Evolutionary conservation across 1,140 invertebrate species (phyloP), one percentile per base, ranked within the genome.

Genomic region (Acyrthosiphon pisum): DNA sequence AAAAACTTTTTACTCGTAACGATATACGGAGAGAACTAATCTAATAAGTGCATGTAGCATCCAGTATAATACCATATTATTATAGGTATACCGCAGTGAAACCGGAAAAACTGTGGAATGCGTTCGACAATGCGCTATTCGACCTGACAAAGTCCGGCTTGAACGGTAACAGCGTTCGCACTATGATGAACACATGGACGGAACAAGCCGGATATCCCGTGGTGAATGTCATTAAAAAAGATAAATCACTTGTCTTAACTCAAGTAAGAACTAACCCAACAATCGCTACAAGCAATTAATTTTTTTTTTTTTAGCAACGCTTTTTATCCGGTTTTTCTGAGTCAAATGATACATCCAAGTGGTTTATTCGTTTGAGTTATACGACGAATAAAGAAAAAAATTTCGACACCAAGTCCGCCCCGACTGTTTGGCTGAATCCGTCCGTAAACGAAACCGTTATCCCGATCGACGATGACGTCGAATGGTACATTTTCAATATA

Each of bases 401-500:
- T 30, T 93, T 93, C 26, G 81, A 68, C 37, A n/a, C 68, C 0
- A 18, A 44, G 18, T 56, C 81, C 11, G 14, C 46, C 9, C 22
- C 46, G 6, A 20, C 35, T 2, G 18, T 53, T n/a, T 93, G 91
- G 91, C 8, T 93, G 81, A 48, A 56, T 18, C 91, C 91, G 22
- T 30, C 30, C 6, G 30, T 22, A 23, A 14, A 53, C 20, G 90
- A 83, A 37, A 93, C 91, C 9, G 18, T 8, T 14, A 26, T 93
- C 22, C 37, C 48, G 1, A 60, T 93, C 4, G 87, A 95, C 41
- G 94, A 94, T 93, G 94, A 95, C 1, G 94, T 96, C 60, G 95
- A 96, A 30, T 98, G 97, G 97, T 94, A 97, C 11, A 95, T 98
- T 93, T 95, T 97, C 9, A 98, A 98, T 94, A 94, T 97, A 44